Percentiles rank a stretch among this genome's conserved stretches.
Conservation (phyloP, 1,140 invertebrate species). For the Dufourea novaeangliae region DNA sequence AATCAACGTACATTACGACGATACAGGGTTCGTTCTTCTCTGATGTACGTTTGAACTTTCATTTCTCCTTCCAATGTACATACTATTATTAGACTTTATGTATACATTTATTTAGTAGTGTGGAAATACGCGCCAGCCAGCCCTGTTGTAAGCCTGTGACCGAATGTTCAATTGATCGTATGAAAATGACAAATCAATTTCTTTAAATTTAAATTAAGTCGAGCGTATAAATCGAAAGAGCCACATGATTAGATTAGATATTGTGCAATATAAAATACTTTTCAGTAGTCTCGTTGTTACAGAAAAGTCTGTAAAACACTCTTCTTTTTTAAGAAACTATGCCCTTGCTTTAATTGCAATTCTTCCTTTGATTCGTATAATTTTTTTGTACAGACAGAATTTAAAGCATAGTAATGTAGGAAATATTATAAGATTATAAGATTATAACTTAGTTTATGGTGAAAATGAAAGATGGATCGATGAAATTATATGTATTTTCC, state of each 20-base stretch:
- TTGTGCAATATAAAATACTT: constrained; percentile 63
- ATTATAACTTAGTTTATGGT: constrained; percentile 68
- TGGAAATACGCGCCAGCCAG: constrained; percentile 15
- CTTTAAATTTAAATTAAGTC: constrained; percentile 34
- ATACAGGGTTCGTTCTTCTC: constrained; percentile 49
- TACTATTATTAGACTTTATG: constrained; percentile 57
- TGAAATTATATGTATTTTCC: constrained; percentile 34
- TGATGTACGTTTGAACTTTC: constrained; percentile 39
- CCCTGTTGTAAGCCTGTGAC: constrained; percentile 12
- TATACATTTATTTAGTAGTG: constrained; percentile 62
- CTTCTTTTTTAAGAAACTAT: constrained; percentile 31
- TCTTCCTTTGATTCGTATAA: constrained; percentile 49
- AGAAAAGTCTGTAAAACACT: constrained; percentile 24
- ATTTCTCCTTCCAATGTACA: constrained; percentile 69
- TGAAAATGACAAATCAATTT: constrained; percentile 43
- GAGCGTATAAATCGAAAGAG: constrained; percentile 37
- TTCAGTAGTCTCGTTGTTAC: constrained; percentile 49
- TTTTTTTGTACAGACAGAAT: constrained; percentile 67
- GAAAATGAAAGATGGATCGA: constrained; percentile 59
- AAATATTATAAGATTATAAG: constrained; percentile 63
- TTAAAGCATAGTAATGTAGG: constrained; percentile 65
- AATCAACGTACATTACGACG: constrained; percentile 30
- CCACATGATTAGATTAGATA: constrained; percentile 29
- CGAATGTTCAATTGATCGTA: constrained; percentile 39
- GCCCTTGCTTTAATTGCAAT: constrained; percentile 45